Percentiles rank a stretch among this genome's conserved stretches.
phyloP scores from a whole-genome alignment of 1,140 invertebrate species.

The Galendromus occidentalis region DNA sequence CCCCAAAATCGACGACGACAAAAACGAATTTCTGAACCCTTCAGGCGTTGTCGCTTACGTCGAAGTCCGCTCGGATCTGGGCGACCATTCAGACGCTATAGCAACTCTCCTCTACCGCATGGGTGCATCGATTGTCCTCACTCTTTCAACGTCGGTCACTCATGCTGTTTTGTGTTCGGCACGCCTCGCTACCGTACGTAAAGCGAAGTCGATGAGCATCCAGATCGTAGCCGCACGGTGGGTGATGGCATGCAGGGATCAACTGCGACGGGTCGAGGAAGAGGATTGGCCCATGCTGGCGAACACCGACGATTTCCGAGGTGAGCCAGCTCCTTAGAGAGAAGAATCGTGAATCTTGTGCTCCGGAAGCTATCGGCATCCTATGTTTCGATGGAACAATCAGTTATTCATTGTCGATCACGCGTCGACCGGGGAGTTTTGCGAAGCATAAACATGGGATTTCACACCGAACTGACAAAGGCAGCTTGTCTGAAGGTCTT shows the following conservation, averaged over 20 bases:
- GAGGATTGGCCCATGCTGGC: neutral
- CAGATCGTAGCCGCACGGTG: neutral
- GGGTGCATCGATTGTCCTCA: neutral
- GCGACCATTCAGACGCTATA: neutral
- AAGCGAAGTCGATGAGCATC: neutral
- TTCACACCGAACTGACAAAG: too few relatives aligned
- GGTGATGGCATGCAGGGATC: neutral
- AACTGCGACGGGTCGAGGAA: neutral
- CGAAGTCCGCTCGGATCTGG: neutral
- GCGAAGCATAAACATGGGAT: too few relatives aligned
- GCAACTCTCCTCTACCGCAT: neutral
- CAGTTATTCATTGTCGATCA: too few relatives aligned
- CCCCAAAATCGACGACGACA: too few relatives aligned
- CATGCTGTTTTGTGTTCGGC: neutral
- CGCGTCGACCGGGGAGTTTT: too few relatives aligned
- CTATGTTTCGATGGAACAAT: too few relatives aligned
- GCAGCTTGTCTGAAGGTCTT: neutral
- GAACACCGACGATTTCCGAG: neutral
- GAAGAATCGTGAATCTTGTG: too few relatives aligned
- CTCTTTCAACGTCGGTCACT: neutral
- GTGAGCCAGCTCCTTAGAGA: too few relatives aligned
- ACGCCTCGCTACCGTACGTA: neutral
- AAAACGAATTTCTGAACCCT: neutral
- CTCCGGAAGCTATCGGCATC: too few relatives aligned
- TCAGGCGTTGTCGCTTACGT: slow-evolving; percentile 4